Base-by-base conservation (phyloP, 2,888 invertebrate genomes). In the Hemicrepidius hirtus region DNA sequence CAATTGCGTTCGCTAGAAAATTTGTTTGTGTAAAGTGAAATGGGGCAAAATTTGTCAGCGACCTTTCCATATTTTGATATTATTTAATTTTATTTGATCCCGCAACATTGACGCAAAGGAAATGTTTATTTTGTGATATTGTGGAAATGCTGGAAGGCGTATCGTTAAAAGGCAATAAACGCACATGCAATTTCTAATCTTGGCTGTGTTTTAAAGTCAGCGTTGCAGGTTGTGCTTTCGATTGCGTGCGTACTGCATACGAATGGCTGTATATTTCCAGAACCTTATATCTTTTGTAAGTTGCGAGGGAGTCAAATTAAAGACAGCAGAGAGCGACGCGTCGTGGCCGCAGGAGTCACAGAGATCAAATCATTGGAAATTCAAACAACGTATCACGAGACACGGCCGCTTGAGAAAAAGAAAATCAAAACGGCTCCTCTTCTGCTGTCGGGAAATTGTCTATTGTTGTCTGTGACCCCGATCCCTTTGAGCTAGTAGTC, bases 391-490 rank as follows among this genome's bases (percentile, higher is more conserved):
- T 82, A 80, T 82, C 79, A 76, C 70, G 77, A 71, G 79, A 80
- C 78, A 79, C 75, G 76, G 74, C 63, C 76, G 74, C 71, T 67
- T 46, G 75, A 75, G 76, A 76, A 77, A 78, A 80, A 80, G 78
- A 81, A 80, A 82, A 82, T 81, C 80, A 79, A 77, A 80, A 80
- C 79, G 77, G 73, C 65, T 73, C 77, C 76, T 79, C 78, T 77
- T 76, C 75, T 74, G 71, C 74, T 77, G 79, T 75, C 69, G 78
- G 78, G 77, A 81, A 83, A 83, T 83, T 81, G 83, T 82, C 80
- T 79, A 82, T 82, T 82, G 83, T 83, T 82, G 83, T 80, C 80
- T 80, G 77, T 78, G 81, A 82, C 81, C 82, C 74, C 78, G 77
- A 82, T 82, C 82, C 80, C 80, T 82, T 82, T 80, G 82, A 81